Base-by-base conservation (phyloP, 2,797 vertebrate species). In the Sebastes cheni region DNA sequence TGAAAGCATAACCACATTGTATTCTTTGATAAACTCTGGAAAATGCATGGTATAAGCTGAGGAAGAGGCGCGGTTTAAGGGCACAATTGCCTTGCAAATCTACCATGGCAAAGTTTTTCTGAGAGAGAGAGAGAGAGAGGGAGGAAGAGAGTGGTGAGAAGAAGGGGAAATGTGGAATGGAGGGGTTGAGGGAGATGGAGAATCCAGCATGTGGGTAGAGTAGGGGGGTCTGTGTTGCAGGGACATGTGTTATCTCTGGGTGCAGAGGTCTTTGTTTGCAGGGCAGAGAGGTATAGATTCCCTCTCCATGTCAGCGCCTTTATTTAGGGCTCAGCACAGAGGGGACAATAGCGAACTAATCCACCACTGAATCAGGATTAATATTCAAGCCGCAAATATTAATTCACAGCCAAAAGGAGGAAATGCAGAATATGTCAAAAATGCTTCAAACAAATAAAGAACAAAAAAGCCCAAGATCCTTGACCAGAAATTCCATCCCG, bases 361-460 rank as follows among this genome's bases (percentile, higher is more conserved):
- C 98, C 97, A 93, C 95, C 94, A 94, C 96, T 97, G 97, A 97
- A 97, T 97, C 97, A 92, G 97, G 97, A 96, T 98, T 99, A 98
- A 98, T 96, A 96, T 96, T 96, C 95, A 92, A 94, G 90, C 91
- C 94, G 96, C 93, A 96, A 97, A 97, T 97, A 98, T 98, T 99
- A 97, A 99, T 98, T 98, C 97, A 85, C 93, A 94, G 94, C 94
- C 96, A 91, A 95, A 89, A 93, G 91, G 87, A 90, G 89, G 85
- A 94, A 95, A 94, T 93, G 92, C 93, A 91, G 85, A 95, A 95
- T 91, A 88, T 95, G 93, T 95, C 95, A 94, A 94, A 58, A 96
- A 95, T 83, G 87, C 42, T 89, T 94, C 91, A 90, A 93, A 94
- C 92, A 95, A 96, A 95, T 92, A 93, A 93, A 92, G 91, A 93